Percentiles rank a stretch among this genome's conserved stretches.
Evolutionary conservation across 1,140 invertebrate genomes (phyloP).

Genomic region (Myzus persicae): DNA sequence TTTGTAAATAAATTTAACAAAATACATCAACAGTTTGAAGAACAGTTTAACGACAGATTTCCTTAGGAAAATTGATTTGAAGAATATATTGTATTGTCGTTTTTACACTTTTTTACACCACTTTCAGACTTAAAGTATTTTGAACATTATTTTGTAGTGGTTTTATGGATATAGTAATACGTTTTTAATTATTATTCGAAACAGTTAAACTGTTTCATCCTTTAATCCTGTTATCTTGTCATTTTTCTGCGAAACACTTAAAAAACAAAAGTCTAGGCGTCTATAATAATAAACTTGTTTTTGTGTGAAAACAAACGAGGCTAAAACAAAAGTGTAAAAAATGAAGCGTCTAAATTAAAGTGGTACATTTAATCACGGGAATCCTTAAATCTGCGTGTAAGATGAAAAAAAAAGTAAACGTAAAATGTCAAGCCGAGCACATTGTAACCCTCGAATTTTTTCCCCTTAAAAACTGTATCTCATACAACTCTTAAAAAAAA

Average conservation of each 20-base stretch:
- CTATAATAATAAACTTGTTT: not conserved
- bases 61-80: not conserved
- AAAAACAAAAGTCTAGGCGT: not conserved
- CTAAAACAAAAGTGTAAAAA: not conserved
- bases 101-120: not conserved
- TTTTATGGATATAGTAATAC: not conserved
- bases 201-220: not conserved
- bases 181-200: not conserved
- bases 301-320: not conserved
- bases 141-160: not conserved
- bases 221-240: not conserved
- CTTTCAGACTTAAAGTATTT: not conserved
- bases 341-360: not conserved
- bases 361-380: not conserved
- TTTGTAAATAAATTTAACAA: not conserved
- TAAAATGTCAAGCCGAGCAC: not conserved
- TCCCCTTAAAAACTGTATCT: not conserved
- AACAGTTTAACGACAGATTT: not conserved
- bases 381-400: not conserved
- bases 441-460: not conserved
- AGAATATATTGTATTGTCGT: not conserved
- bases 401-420: not conserved
- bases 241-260: not conserved
- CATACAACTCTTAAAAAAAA: not conserved
- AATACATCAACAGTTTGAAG: not conserved